Conservation (phyloP, 2,888 invertebrate genomes). For the Plebejus melissa region DNA sequence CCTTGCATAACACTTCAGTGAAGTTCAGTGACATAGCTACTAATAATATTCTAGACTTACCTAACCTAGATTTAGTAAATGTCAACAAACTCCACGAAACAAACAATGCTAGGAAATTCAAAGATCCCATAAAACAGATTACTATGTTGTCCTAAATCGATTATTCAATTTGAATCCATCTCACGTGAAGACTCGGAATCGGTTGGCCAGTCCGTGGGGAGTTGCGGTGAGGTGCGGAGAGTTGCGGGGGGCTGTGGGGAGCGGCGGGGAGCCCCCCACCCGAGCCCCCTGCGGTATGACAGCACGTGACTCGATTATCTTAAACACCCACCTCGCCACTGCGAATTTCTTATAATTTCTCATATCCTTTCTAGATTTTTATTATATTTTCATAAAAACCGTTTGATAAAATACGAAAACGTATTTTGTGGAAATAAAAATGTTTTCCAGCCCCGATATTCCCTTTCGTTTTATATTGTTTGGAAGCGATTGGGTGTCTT, state of each 20-base stretch:
- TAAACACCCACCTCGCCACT: constrained; percentile 22
- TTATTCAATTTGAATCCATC: constrained; percentile 64
- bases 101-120: background rate
- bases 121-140: constrained; percentile 34
- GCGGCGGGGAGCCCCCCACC: background rate
- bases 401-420: constrained; percentile 13
- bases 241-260: constrained; percentile 31
- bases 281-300: constrained; percentile 31
- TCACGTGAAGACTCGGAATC: constrained; percentile 60
- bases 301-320: constrained; percentile 38
- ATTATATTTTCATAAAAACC: constrained; percentile 31
- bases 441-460: constrained; percentile 4
- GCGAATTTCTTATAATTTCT: constrained; percentile 24
- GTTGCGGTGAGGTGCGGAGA: background rate
- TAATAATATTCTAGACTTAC: background rate
- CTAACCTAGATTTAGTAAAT: background rate
- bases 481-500: background rate
- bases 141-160: constrained; percentile 54
- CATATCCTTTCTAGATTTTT: constrained; percentile 25
- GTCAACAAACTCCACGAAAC: background rate
- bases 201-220: constrained; percentile 46
- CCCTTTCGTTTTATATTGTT: constrained; percentile 7
- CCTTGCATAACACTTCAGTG: background rate
- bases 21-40: background rate
- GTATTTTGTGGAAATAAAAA: constrained; percentile 1